Base-by-base conservation (phyloP, 2,113 vertebrate genomes). In the Nesoenas mayeri region DNA sequence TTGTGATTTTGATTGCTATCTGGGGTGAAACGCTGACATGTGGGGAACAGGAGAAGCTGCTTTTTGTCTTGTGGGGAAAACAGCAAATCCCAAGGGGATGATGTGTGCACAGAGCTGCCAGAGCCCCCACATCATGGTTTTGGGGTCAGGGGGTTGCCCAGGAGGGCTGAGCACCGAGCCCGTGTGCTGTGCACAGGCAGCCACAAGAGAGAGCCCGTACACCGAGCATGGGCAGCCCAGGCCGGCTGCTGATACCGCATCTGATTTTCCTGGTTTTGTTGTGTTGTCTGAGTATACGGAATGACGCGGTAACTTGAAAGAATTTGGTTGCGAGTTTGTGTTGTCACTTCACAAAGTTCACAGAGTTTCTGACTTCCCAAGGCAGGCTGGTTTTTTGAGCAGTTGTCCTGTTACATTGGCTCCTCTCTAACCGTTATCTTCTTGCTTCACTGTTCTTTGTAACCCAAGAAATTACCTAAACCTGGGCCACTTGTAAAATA, bases 181-280 rank as follows among this genome's bases (percentile, higher is more conserved):
- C 34, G 11, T 53, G 51, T 28, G 34, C 60, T 38, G 60, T 18
- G 34, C 36, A 1, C 0, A 1, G 0, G 0, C 24, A 32, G 87
- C 96, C 98, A 93, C 97, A 11, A 86, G 98, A 98, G 98, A 53
- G 98, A 34, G 79, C 95, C 28, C 79, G 31, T 2, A 21, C 88
- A 93, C 94, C 91, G 87, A 9, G 80, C 60, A 95, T 71, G 70
- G 64, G 48, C 48, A 44, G 44, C 44, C 18, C 44, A 44, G 44
- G 18, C 5, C 36, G 38, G 60, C 10, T 10, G 60, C 10, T 10
- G 44, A 4, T 47, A 10, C 18, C 18, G 44, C 44, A 14, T 19
- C 44, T 47, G 44, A 18, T 47, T 47, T 19, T 47, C 44, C 44
- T 19, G 44, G 44, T 47, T 47, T 19, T 19, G 44, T 47, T 47